Evolutionary conservation across 2,797 vertebrate genomes (phyloP).

Genomic region (Limosa lapponica): DNA sequence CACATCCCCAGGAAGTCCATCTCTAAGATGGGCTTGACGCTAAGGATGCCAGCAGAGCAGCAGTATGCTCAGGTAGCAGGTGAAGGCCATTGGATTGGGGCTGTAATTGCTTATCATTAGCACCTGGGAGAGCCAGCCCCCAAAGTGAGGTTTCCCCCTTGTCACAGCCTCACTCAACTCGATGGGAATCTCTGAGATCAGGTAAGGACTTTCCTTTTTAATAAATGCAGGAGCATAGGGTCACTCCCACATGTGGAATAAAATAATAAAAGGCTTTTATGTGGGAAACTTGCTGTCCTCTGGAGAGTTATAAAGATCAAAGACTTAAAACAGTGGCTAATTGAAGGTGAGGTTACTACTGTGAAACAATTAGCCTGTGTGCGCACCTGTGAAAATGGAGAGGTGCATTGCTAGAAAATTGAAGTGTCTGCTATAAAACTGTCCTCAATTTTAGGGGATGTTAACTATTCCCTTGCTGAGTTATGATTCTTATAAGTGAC

Average conservation of each 20-base stretch:
- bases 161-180: background rate
- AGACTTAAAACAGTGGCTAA: slow-evolving; percentile 51
- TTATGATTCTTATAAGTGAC: background rate
- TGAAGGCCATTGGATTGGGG: background rate
- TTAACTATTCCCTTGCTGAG: background rate
- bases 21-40: background rate
- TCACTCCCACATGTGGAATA: slow-evolving; percentile 25
- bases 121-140: background rate
- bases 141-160: background rate
- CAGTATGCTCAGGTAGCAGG: background rate
- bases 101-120: background rate
- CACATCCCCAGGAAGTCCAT: background rate
- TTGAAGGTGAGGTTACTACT: slow-evolving; percentile 55
- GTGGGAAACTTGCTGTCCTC: slow-evolving; percentile 57
- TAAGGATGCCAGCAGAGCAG: background rate
- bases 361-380: slow-evolving; percentile 33
- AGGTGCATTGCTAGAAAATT: background rate
- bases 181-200: background rate
- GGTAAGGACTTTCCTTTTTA: slow-evolving; percentile 7
- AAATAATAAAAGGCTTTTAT: slow-evolving; percentile 43
- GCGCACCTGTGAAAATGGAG: background rate
- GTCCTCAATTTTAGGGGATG: background rate
- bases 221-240: background rate
- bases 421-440: background rate
- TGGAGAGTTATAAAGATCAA: slow-evolving; percentile 53